Base-by-base conservation (phyloP, 37 sponge, comb jelly and placozoan genomes). In the Oopsacas minuta region DNA sequence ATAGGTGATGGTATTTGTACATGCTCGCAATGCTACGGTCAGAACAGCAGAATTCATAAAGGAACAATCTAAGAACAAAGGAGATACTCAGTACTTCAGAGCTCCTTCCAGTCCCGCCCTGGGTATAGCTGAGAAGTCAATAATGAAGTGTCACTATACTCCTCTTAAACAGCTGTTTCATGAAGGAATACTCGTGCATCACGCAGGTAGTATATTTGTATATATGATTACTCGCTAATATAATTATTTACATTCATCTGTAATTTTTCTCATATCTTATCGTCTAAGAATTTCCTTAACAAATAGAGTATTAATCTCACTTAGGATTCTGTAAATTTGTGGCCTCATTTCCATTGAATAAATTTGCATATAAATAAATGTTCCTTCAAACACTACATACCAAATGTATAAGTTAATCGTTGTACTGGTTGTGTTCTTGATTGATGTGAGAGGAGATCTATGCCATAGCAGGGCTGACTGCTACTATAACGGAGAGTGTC, bases 1-100 rank as follows among this genome's bases (percentile, higher is more conserved):
- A n/a, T 36, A 95, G 96, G 98, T 94, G 83, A 90, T 97, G 89
- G 95, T 97, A 52, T 97, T 97, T 90, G 99, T 97, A 0, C 99
- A 97, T 90, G 91, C 95, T 28, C 86, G 99, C 23, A 97, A 97
- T 86, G 95, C 90, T 36, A 97, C 99, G 0, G 89, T 97, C 39
- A 90, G 86, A 37, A 97, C 99, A 17, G 95, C 95, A 3, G 88
- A 85, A 23, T 86, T 88, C 0, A 88, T 97, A 61, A 82, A 91
- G 37, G 99, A 97, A 36, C 30, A 88, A 82, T 92, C 99, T 22
- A 61, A 51, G 34, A 61, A 82, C 37, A 81, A 88, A 8, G 89
- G 87, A 5, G 88, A 91, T 25, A 49, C 82, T 30, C 51, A 52
- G 37, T 52, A 49, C 82, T 97, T 94, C 83, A 37, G 82, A 20